A percentile compares a stretch with the other conserved stretches of the same genome.
Evolutionary conservation across 1,140 invertebrate genomes (phyloP).

Genomic region (Saccostrea echinata): DNA sequence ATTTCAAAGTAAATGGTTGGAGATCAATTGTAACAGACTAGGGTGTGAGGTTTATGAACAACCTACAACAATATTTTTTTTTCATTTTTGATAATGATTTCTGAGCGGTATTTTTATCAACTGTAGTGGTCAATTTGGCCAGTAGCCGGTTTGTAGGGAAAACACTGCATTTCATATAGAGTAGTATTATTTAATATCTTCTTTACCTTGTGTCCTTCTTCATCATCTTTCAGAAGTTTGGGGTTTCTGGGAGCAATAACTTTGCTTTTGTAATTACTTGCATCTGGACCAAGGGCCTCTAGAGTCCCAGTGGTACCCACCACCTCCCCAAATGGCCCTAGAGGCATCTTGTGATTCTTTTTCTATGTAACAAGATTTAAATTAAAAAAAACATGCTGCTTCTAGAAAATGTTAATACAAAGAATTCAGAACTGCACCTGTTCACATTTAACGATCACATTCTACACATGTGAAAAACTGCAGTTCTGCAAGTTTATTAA

Average conservation of each 20-base stretch:
- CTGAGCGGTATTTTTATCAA: no score
- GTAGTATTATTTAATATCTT: neutral
- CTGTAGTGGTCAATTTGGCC: no score
- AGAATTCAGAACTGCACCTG: neutral
- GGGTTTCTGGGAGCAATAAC: conserved; percentile 80
- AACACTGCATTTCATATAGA: no score
- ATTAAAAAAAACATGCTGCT: no score
- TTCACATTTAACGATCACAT: neutral
- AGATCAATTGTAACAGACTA: no score
- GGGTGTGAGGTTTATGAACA: no score
- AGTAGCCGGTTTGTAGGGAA: no score
- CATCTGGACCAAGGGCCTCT: conserved; percentile 70
- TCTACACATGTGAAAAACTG: neutral
- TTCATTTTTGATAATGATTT: no score
- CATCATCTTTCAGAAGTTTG: conserved; percentile 75
- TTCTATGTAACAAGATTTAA: neutral
- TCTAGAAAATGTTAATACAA: neutral
- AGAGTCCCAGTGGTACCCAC: conserved; percentile 78
- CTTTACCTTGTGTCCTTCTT: conserved; percentile 67
- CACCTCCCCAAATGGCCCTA: conserved; percentile 79
- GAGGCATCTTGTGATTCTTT: conserved; percentile 68
- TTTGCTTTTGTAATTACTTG: conserved; percentile 76
- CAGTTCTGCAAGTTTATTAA: neutral
- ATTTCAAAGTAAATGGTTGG: no score
- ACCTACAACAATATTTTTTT: no score